These are phyloP conservation scores for Maniola hyperantus DNA, from an alignment of 2,888 invertebrate genomes.

Conservation along the genomic window DNA sequence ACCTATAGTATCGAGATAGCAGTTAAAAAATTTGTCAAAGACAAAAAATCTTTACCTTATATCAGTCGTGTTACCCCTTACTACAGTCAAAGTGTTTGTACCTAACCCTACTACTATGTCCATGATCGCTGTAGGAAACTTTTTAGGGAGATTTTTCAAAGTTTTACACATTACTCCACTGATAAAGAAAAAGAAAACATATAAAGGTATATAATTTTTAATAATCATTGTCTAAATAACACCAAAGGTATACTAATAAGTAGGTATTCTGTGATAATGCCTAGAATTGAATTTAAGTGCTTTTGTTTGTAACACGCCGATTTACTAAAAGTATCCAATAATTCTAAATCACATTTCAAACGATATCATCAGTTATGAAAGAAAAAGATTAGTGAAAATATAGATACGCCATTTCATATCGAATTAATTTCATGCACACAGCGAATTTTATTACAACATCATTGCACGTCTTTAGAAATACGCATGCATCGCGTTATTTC, in stretches of 20 bases:
- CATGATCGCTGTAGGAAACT: constrained; percentile 66
- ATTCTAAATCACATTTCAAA: constrained; percentile 32
- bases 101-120: constrained; percentile 72
- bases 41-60: constrained; percentile 55
- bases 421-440: neutral
- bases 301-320: constrained; percentile 11
- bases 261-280: no score
- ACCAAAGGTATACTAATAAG: neutral
- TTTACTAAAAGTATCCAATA: constrained; percentile 17
- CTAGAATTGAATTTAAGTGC: neutral
- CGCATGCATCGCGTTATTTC: no score
- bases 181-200: constrained; percentile 50
- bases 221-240: no score
- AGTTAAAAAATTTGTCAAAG: no score
- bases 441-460: neutral
- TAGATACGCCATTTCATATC: constrained; percentile 23
- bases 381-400: constrained; percentile 12
- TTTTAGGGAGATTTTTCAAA: constrained; percentile 57
- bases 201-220: neutral
- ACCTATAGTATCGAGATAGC: no score
- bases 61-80: constrained; percentile 68
- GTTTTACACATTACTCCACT: constrained; percentile 56
- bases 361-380: constrained; percentile 21
- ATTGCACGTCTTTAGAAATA: no score
- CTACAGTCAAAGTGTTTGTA: constrained; percentile 62